phyloP scores from a whole-genome alignment of 1,140 invertebrate genomes.

The Archivesica marissinica region DNA sequence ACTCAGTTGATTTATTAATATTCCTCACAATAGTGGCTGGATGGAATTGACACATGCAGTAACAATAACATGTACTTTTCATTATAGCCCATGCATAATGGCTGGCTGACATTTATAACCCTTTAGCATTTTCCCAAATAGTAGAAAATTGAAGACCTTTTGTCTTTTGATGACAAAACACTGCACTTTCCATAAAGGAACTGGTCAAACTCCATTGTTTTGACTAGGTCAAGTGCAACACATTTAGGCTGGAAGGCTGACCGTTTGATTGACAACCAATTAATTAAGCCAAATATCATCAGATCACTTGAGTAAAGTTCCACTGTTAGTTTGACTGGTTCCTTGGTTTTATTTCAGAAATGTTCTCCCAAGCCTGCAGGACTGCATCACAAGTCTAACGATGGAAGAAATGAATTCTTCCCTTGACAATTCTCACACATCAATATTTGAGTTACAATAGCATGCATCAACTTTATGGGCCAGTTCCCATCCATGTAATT shows the following conservation, averaged over 20 bases:
- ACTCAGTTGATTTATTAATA: no score
- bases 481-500: slow-evolving; percentile 5
- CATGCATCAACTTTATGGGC: slow-evolving; percentile 14
- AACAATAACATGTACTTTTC: slow-evolving; percentile 16
- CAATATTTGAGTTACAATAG: slow-evolving; percentile 24
- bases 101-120: slow-evolving; percentile 1
- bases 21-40: no score
- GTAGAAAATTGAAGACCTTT: not conserved
- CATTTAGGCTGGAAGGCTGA: slow-evolving; percentile 14
- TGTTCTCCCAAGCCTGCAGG: not conserved
- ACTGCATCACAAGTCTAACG: slow-evolving; percentile 1
- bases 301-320: slow-evolving; percentile 14
- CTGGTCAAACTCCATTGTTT: slow-evolving; percentile 41
- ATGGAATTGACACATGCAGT: no score
- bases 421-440: slow-evolving; percentile 4
- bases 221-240: slow-evolving; percentile 48
- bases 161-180: slow-evolving; percentile 7
- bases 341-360: slow-evolving; percentile 17
- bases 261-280: slow-evolving; percentile 50
- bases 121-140: not conserved
- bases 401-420: slow-evolving; percentile 2
- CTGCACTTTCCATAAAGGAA: not conserved
- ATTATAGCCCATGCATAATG: not conserved
- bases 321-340: not conserved
- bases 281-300: slow-evolving; percentile 46